Conservation (phyloP, 2,888 invertebrate species). For the Morpho helenor region DNA sequence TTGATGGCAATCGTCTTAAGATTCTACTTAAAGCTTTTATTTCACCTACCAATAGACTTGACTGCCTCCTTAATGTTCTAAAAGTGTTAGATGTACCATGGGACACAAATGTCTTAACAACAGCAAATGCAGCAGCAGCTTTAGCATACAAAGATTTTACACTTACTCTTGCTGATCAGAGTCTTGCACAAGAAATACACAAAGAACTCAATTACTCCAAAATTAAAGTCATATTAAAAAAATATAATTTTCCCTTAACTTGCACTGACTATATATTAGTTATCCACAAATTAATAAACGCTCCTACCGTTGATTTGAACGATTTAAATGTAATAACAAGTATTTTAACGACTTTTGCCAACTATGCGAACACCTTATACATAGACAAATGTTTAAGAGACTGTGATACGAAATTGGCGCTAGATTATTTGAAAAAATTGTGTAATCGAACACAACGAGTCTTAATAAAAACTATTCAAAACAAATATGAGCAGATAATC, state of each 20-base stretch:
- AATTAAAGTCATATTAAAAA: slow-evolving; percentile 67
- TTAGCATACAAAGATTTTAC: slow-evolving; percentile 58
- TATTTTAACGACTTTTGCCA: slow-evolving; percentile 47
- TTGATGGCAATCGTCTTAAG: slow-evolving; percentile 59
- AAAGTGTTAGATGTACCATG: slow-evolving; percentile 70
- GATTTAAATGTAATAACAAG: slow-evolving; percentile 58
- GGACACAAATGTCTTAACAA: slow-evolving; percentile 48
- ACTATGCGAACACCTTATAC: slow-evolving; percentile 56
- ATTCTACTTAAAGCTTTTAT: slow-evolving; percentile 59
- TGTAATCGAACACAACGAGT: slow-evolving; percentile 46
- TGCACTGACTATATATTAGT: slow-evolving; percentile 61
- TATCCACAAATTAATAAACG: slow-evolving; percentile 57
- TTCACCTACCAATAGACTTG: slow-evolving; percentile 52
- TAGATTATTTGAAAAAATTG: slow-evolving; percentile 54
- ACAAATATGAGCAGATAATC: slow-evolving; percentile 66
- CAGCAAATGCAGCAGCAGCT: slow-evolving; percentile 55
- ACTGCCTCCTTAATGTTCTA: slow-evolving; percentile 63
- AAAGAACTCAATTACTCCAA: slow-evolving; percentile 66
- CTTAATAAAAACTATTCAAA: slow-evolving; percentile 48
- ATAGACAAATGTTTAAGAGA: slow-evolving; percentile 60
- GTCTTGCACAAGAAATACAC: slow-evolving; percentile 58
- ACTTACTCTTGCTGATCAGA: slow-evolving; percentile 51
- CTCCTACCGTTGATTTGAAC: slow-evolving; percentile 47
- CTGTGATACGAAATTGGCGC: slow-evolving; percentile 56
- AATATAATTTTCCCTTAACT: slow-evolving; percentile 64